These are phyloP conservation scores for Bujurquina vittata DNA, from an alignment of 2,113 vertebrate species.

Conservation along the genomic window DNA sequence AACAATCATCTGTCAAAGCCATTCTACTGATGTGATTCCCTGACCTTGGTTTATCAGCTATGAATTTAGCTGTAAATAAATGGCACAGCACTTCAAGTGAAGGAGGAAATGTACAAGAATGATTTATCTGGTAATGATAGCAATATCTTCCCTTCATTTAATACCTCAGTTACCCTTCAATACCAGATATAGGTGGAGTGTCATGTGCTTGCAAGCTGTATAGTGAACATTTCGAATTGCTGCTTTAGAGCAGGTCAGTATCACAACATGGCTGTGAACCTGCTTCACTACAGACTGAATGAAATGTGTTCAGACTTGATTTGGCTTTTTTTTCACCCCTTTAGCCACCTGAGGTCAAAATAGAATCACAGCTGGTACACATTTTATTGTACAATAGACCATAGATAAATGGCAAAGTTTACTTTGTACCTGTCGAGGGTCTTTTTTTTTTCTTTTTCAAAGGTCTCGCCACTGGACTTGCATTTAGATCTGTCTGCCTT, in stretches of 20 bases:
- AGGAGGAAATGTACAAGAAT: slow-evolving; percentile 47
- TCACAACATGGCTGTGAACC: slow-evolving; percentile 3
- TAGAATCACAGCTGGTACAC: slow-evolving; percentile 34
- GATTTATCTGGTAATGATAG: slow-evolving; percentile 56
- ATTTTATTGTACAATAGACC: slow-evolving; percentile 19
- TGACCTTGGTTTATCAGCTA: slow-evolving; percentile 22
- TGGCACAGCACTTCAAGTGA: slow-evolving; percentile 48
- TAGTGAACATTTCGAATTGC: slow-evolving; percentile 39
- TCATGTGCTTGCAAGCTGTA: slow-evolving; percentile 33
- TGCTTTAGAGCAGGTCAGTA: slow-evolving; percentile 54
- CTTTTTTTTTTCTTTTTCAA: neutral
- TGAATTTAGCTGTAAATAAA: slow-evolving; percentile 47
- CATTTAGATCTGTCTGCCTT: slow-evolving; percentile 20
- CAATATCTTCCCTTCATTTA: slow-evolving; percentile 63
- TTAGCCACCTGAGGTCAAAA: neutral
- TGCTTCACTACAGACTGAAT: slow-evolving; percentile 44
- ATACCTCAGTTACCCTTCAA: slow-evolving; percentile 53
- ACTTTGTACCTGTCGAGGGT: slow-evolving; percentile 19
- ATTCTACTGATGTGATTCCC: slow-evolving; percentile 66
- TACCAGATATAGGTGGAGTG: slow-evolving; percentile 21
- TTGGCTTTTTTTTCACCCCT: neutral
- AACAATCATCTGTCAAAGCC: slow-evolving; percentile 70
- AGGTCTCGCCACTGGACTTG: slow-evolving; percentile 72
- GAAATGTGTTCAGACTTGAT: slow-evolving; percentile 35
- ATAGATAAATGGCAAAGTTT: slow-evolving; percentile 10